Base-by-base conservation (phyloP, 30 jellyfish, hydroid and myxozoan genomes). In the Calvadosia cruxmelitensis region DNA sequence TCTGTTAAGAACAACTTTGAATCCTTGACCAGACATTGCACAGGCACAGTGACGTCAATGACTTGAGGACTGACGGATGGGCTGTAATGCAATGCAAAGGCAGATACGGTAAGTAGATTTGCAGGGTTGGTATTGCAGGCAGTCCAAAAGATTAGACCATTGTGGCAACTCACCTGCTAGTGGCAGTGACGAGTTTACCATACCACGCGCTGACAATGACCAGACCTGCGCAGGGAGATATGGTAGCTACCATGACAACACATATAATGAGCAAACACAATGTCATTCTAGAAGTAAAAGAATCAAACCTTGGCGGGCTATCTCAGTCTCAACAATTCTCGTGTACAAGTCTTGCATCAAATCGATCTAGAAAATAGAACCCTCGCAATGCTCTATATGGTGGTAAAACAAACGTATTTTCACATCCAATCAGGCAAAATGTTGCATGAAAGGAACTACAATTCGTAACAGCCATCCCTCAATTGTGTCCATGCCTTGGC, bases 11-110 rank as follows among this genome's bases (percentile, higher is more conserved):
- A 70, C 24, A 88, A 77, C 57, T 76, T 88, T 2, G 97, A 88
- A 33, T 78, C 86, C 64, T 72, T 76, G 26, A 88, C 97, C 52
- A 88, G 85, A 50, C 97, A 88, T 53, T 88, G 97, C 10, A 88
- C 79, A 29, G 94, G 93, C 0, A 88, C 53, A 3, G 90, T 76
- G 50, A 88, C 97, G 68, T 88, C 93, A 16, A 81, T 73, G 1
- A 81, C 87, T 33, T 71, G 64, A 2, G 79, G 79, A 0, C 67
- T 36, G 29, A 49, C 78, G 23, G 71, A 29, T 0, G 84, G 34
- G 65, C 86, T 81, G 82, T 0, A 36, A 52, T 52, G 66, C 24
- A 2, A 23, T 3, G 3, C 27, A 52, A 52, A 3, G 1, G 27
- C 66, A 7, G 27, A 52, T 23, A 3, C 24, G 24, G 27, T 52